phyloP scores from a whole-genome alignment of 37 sponge, comb jelly and placozoan genomes.

The Diacarnus erythraeanus region DNA sequence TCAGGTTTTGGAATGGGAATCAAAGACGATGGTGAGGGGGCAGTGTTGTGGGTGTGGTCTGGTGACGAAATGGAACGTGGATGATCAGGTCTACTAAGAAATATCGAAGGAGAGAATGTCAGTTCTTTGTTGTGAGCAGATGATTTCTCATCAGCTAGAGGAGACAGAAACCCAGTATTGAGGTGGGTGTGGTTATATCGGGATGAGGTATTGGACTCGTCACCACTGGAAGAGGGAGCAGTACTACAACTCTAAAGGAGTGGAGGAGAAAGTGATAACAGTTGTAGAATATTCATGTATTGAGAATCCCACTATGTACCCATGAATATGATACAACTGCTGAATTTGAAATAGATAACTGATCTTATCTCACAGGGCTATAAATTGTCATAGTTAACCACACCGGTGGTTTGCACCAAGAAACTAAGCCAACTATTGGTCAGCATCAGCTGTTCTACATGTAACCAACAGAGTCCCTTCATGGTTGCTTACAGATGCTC shows the following conservation, averaged over 20 bases:
- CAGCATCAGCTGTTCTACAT: neutral
- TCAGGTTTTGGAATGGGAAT: conserved; percentile 7
- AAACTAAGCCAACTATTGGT: neutral
- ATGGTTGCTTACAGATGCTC: conserved; percentile 15
- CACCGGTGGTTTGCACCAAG: too few species aligned
- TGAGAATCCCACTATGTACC: too few species aligned
- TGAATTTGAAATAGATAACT: too few species aligned
- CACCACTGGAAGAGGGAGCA: conserved; percentile 1
- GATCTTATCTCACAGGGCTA: too few species aligned
- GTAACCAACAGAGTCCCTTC: too few species aligned
- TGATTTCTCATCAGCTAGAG: conserved; percentile 15
- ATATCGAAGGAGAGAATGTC: conserved; percentile 63
- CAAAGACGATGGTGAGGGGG: neutral
- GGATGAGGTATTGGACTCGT: neutral
- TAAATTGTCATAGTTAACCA: too few species aligned
- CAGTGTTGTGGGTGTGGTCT: neutral
- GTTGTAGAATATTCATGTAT: too few species aligned
- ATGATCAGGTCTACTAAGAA: conserved; percentile 48
- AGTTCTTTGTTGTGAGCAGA: neutral
- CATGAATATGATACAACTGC: too few species aligned
- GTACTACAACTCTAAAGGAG: neutral
- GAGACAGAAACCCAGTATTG: conserved; percentile 44
- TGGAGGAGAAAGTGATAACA: neutral
- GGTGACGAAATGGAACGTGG: neutral
- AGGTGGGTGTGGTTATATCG: neutral